Evolutionary conservation across 2,797 vertebrate species (phyloP).

Genomic region (Lateolabrax maculatus): DNA sequence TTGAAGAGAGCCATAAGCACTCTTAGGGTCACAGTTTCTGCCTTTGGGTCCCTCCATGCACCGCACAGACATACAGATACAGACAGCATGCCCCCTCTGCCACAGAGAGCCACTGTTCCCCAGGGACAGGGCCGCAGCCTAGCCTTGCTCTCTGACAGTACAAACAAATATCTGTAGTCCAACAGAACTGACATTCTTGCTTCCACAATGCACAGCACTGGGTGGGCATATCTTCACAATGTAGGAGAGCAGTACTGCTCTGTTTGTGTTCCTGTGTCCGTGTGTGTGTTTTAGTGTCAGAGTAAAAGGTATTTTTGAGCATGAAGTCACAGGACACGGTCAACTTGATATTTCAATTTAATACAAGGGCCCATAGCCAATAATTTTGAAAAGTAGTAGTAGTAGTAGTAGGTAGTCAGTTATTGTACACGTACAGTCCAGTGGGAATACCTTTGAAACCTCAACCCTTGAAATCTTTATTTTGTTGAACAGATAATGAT

Average conservation of each 20-base stretch:
- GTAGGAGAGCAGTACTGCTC: background rate
- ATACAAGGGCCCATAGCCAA: background rate
- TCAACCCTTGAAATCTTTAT: background rate
- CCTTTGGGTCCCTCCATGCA: constrained; percentile 60
- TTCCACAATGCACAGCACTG: constrained; percentile 28
- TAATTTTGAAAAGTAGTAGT: background rate
- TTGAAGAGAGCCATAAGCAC: constrained; percentile 67
- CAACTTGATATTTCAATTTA: constrained; percentile 3
- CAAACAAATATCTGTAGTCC: constrained; percentile 51
- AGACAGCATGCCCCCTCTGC: constrained; percentile 46
- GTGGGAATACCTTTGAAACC: background rate
- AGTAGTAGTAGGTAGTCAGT: too few species aligned
- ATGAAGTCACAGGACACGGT: constrained; percentile 7
- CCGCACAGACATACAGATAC: constrained; percentile 46
- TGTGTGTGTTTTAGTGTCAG: constrained; percentile 39
- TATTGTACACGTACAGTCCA: background rate
- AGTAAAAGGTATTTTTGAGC: constrained; percentile 29
- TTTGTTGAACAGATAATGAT: constrained; percentile 1
- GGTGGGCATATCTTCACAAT: constrained; percentile 9
- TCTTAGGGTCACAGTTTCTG: constrained; percentile 70
- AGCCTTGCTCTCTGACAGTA: constrained; percentile 49
- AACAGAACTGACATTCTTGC: constrained; percentile 19
- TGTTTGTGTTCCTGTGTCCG: constrained; percentile 35
- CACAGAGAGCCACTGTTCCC: constrained; percentile 41
- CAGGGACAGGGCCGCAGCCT: constrained; percentile 33